Percentiles rank a stretch among this genome's conserved stretches.
phyloP scores from a whole-genome alignment of 2,797 vertebrate species.

The Todus mexicanus region DNA sequence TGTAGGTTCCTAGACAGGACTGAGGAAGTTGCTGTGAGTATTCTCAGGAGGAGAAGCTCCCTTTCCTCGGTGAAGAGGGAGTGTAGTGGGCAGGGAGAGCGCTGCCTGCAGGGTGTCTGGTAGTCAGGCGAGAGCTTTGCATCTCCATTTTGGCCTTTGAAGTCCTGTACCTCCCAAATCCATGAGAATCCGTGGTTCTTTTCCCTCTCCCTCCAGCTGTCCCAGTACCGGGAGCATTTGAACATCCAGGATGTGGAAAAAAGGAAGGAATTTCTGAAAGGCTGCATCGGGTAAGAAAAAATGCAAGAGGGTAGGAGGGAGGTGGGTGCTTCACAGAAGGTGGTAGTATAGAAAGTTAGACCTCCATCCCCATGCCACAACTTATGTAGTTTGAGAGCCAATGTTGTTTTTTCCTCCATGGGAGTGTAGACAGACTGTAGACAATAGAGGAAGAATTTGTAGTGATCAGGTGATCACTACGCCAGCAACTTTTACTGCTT shows the following conservation, averaged over 20 bases:
- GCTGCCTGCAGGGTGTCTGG: not conserved
- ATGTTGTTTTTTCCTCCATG: not conserved
- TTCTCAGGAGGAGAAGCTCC: not conserved
- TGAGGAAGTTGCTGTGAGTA: conserved; percentile 91
- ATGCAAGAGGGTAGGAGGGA: not conserved
- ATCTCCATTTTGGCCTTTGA: not conserved
- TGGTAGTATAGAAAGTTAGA: not conserved
- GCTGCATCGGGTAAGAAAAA: conserved; percentile 84
- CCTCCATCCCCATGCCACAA: not conserved
- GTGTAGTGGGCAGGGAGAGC: not conserved
- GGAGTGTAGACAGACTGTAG: not conserved
- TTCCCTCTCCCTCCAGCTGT: conserved; percentile 76
- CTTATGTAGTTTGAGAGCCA: not conserved
- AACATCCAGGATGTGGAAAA: conserved; percentile 85
- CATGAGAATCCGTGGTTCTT: not conserved
- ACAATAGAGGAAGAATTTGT: not conserved
- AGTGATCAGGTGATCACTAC: not conserved
- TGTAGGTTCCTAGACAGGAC: conserved; percentile 86
- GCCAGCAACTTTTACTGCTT: not conserved
- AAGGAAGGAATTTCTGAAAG: conserved; percentile 90
- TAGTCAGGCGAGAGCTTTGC: not conserved
- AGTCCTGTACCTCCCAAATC: not conserved
- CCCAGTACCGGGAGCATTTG: conserved; percentile 90
- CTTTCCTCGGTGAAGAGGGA: not conserved
- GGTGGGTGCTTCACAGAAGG: not conserved